phyloP scores from a whole-genome alignment of 1,140 invertebrate species.

The Rhopalosiphum maidis region DNA sequence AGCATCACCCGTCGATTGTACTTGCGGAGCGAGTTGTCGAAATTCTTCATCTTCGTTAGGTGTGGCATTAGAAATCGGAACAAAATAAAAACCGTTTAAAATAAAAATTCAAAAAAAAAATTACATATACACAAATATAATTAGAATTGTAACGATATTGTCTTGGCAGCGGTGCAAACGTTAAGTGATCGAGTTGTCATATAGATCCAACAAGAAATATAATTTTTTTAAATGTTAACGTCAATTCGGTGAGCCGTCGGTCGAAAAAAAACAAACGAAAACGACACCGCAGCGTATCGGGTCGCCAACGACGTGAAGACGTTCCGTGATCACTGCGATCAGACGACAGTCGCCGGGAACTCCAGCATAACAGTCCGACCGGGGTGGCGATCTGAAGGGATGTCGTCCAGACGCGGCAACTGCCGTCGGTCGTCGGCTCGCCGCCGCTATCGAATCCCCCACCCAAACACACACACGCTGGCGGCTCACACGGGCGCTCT shows the following conservation, averaged over 20 bases:
- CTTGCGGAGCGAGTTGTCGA: not conserved
- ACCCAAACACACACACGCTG: not conserved
- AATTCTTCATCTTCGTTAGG: not conserved
- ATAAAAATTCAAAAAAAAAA: not conserved
- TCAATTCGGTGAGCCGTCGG: no score
- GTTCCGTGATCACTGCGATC: not conserved
- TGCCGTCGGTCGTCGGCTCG: not conserved
- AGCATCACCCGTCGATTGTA: not conserved
- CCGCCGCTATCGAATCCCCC: not conserved
- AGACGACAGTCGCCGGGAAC: no score
- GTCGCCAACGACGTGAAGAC: not conserved
- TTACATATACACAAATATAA: not conserved
- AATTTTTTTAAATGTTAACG: not conserved
- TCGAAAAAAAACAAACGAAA: not conserved
- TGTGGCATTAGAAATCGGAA: not conserved
- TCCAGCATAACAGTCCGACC: no score
- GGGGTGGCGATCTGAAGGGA: not conserved
- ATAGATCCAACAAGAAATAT: not conserved
- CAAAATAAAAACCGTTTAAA: not conserved
- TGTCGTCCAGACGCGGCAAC: not conserved
- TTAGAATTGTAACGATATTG: not conserved
- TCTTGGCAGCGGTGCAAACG: not conserved
- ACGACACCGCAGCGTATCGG: not conserved
- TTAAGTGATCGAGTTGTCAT: not conserved
- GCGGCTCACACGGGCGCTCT: not conserved